Evolutionary conservation across 2,113 vertebrate species (phyloP).

Genomic region (Rhea pennata): DNA sequence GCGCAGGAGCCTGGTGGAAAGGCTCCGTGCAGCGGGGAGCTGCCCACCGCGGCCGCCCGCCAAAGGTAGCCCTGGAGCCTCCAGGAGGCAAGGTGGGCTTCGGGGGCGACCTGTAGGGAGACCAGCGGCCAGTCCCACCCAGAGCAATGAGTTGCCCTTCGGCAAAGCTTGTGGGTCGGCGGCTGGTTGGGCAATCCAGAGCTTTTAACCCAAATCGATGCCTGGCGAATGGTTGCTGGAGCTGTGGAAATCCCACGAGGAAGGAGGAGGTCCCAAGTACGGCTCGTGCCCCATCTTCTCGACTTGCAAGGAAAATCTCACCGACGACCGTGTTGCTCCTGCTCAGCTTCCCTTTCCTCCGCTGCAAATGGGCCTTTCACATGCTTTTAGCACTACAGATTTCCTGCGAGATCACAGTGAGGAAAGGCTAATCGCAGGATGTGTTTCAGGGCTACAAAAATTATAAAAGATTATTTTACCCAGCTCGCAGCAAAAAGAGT

Average conservation of each 20-base stretch:
- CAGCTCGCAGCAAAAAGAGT: neutral
- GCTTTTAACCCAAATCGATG: neutral
- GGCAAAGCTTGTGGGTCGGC: neutral
- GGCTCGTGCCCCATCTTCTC: neutral
- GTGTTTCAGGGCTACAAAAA: neutral
- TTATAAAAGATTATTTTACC: neutral
- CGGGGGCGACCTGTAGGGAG: neutral
- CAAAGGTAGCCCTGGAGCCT: neutral
- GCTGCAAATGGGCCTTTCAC: neutral
- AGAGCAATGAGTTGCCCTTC: neutral
- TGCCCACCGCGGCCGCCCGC: too few species aligned
- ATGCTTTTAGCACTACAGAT: neutral
- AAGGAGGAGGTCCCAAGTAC: neutral
- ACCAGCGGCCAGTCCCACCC: neutral
- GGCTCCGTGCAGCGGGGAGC: neutral
- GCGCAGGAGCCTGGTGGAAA: neutral
- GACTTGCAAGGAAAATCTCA: neutral
- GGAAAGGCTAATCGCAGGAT: neutral
- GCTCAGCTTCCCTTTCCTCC: neutral
- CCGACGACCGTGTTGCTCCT: neutral
- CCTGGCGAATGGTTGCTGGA: neutral
- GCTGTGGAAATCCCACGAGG: neutral
- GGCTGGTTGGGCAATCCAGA: neutral
- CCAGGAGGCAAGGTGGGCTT: neutral
- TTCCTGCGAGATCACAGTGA: neutral